Conservation (phyloP, 1,140 invertebrate genomes). For the Anthonomus grandis region DNA sequence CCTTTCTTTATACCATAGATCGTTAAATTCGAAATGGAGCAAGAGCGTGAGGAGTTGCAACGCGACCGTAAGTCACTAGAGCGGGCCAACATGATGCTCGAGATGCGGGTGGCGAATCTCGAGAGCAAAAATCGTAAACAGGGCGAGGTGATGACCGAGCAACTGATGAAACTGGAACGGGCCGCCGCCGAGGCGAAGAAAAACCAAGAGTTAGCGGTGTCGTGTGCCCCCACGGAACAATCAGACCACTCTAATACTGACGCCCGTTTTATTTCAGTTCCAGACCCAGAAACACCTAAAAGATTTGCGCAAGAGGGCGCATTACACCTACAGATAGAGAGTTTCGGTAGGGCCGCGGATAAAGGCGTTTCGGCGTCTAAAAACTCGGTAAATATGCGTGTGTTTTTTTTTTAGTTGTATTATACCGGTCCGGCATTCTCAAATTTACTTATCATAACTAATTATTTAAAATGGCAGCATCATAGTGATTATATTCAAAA, state of each 20-base stretch:
- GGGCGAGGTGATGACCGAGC: constrained; percentile 30
- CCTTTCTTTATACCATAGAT: constrained; percentile 4
- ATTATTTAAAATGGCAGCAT: too few relatives aligned
- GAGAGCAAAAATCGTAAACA: constrained; percentile 36
- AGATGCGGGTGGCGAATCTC: constrained; percentile 32
- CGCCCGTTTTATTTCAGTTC: constrained; percentile 43
- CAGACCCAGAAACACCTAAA: constrained; percentile 37
- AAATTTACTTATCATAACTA: too few relatives aligned
- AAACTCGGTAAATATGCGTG: neutral
- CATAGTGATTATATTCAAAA: too few relatives aligned
- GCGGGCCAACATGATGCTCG: constrained; percentile 28
- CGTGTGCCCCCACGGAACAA: constrained; percentile 20
- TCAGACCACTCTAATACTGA: constrained; percentile 36
- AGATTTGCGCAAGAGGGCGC: constrained; percentile 34
- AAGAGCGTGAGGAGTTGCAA: constrained; percentile 11
- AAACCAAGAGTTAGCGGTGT: constrained; percentile 37
- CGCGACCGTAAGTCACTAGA: constrained; percentile 19
- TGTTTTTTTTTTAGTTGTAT: too few relatives aligned
- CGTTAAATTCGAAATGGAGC: constrained; percentile 23
- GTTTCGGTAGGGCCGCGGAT: too few relatives aligned
- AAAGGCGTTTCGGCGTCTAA: constrained; percentile 7
- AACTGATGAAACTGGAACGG: constrained; percentile 33
- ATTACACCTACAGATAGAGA: constrained; percentile 30
- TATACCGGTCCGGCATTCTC: too few relatives aligned
- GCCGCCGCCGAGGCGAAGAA: constrained; percentile 31